Evolutionary conservation across 2,888 invertebrate species (phyloP), one percentile per base, ranked within the genome.

Genomic region (Synanthedon tipuliformis): DNA sequence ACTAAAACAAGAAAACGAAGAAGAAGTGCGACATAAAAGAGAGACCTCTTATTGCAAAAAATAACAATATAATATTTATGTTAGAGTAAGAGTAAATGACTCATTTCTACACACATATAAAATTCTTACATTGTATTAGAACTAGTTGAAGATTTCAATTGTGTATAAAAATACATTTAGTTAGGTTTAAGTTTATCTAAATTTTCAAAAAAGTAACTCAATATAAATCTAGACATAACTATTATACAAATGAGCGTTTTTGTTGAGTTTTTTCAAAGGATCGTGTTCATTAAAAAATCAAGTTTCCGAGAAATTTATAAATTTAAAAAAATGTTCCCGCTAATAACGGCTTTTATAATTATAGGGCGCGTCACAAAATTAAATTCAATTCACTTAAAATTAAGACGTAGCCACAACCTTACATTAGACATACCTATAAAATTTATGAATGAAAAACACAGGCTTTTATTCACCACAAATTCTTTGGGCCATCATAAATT

Each of bases 321-420:
- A 78, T 75, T 78, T 72, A 75, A 5, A 72, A 45, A 69, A 72
- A 61, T 61, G 58, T 52, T 57, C 54, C 54, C 55, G 53, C 56
- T 57, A 54, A 27, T 54, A 51, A 41, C 13, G 40, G 8, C 54
- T 60, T 57, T 57, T 63, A 65, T 73, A 72, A 76, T 77, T 62
- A 71, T 60, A 63, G 75, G 73, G 66, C 59, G 57, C 57, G 54
- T 45, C 45, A 45, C 4, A 64, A 58, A 57, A 59, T 62, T 66
- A 66, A 68, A 68, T 65, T 65, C 71, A 70, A 71, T 69, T 68
- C 61, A 71, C 73, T 71, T 69, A 69, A 72, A 69, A 75, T 70
- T 68, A 64, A 69, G 65, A 64, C 56, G 64, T 70, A 65, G 54
- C 41, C 51, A 27, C 40, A 45, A 45, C 45, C 45, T 45, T n/a